Evolutionary conservation across 2,888 invertebrate species (phyloP), one percentile per base, ranked within the genome.

Genomic region (Pterostichus madidus): DNA sequence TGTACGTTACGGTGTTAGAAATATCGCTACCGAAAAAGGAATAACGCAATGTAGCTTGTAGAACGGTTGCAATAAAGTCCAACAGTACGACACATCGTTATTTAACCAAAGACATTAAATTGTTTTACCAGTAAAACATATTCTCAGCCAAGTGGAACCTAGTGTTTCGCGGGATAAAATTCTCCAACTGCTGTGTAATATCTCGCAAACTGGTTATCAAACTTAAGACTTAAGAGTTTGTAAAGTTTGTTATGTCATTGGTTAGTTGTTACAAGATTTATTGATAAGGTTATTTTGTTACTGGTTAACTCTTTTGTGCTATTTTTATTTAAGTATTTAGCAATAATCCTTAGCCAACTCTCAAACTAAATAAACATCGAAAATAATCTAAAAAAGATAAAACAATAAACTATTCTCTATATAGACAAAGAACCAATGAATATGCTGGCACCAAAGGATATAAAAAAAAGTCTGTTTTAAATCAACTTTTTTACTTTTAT

Each of bases 81-180:
- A 46, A 35, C 13, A 24, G 35, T 56, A 71, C 71, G 73, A 80
- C 80, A 73, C 71, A 31, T 80, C 80, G 80, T 80, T 71, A 79
- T 68, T 80, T 80, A 80, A 68, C 64, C 52, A 68, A 46, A 64
- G 31, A 80, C 80, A 80, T 80, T 68, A 80, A 80, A 80, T 68
- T 80, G 80, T 80, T 80, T 52, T 68, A 80, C 80, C 80, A 68
- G 68, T 80, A 80, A 68, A 80, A 80, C 80, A 80, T 53, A 80
- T 80, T 80, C 46, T 7, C 68, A 44, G 44, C 46, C 68, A 71
- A 71, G 68, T 71, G 44, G 64, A 64, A 64, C 64, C 32, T 35
- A 31, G 11, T 64, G 64, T 64, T 64, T n/a, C 35, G 32, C 64
- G 2, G 32, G 32, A 49, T 49, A 64, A 32, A 64, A 32, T 59